These are phyloP conservation scores for Diplazon laetatorius DNA, from an alignment of 2,888 invertebrate genomes.

Conservation along the genomic window DNA sequence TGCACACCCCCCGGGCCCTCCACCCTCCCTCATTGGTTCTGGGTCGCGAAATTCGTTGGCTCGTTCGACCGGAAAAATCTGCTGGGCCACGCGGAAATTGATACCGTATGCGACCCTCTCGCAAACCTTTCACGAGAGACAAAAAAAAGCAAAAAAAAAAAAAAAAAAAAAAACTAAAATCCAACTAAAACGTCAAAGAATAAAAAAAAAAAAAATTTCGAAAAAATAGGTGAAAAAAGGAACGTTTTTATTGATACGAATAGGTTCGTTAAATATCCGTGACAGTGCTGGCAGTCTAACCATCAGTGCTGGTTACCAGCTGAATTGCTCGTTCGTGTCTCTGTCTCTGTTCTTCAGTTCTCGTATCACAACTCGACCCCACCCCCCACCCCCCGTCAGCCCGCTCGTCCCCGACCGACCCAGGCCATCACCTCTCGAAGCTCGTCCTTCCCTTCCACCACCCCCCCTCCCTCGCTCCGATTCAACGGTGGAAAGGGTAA, in stretches of 20 bases:
- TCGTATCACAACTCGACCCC: background rate
- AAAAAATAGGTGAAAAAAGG: background rate
- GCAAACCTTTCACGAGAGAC: background rate
- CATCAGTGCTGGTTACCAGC: constrained; percentile 27
- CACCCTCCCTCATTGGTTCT: constrained; percentile 3
- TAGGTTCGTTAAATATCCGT: constrained; percentile 67
- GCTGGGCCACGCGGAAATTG: constrained; percentile 54
- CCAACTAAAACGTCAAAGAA: too few species aligned
- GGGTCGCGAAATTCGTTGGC: constrained; percentile 34
- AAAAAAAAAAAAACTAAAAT: background rate
- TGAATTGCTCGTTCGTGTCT: constrained; percentile 24
- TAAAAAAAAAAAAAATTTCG: background rate
- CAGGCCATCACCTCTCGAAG: background rate
- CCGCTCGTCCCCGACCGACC: background rate
- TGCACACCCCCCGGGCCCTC: too few species aligned
- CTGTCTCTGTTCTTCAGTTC: background rate
- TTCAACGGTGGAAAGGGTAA: constrained; percentile 8
- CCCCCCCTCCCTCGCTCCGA: too few species aligned
- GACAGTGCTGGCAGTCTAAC: constrained; percentile 33
- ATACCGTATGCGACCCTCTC: constrained; percentile 46
- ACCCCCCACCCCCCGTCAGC: background rate
- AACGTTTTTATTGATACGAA: constrained; percentile 64
- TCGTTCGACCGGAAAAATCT: constrained; percentile 48
- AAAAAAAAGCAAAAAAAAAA: background rate
- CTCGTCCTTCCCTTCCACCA: too few species aligned